These are phyloP conservation scores for Oncorhynchus nerka DNA, from an alignment of 2,113 vertebrate species.

Conservation along the genomic window DNA sequence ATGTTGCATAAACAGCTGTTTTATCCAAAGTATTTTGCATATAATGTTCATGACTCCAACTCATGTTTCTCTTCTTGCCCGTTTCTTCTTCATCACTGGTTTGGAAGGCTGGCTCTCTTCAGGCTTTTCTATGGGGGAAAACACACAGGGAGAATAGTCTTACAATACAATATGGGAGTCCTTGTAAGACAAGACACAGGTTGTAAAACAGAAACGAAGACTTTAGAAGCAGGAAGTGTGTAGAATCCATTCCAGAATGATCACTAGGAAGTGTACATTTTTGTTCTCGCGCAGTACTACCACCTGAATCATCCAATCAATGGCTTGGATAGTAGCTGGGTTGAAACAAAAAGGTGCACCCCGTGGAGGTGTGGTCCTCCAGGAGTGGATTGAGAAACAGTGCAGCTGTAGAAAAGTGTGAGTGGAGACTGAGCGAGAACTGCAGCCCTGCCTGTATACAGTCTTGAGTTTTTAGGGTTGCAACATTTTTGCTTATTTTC, in stretches of 20 bases:
- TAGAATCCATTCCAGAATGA: too few relatives aligned
- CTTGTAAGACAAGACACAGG: neutral
- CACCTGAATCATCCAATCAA: neutral
- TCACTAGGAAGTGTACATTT: too few relatives aligned
- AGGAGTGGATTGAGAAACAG: too few relatives aligned
- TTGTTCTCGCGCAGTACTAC: too few relatives aligned
- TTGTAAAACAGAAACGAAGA: neutral
- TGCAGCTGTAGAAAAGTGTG: too few relatives aligned
- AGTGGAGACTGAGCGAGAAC: neutral
- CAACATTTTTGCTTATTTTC: too few relatives aligned
- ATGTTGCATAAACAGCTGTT: slow-evolving; percentile 90
- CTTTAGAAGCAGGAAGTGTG: too few relatives aligned
- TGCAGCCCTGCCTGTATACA: neutral
- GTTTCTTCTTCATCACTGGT: slow-evolving; percentile 97
- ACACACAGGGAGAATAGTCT: neutral
- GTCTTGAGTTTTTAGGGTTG: neutral
- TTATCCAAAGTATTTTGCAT: slow-evolving; percentile 81
- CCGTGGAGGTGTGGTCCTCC: neutral
- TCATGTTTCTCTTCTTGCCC: slow-evolving; percentile 96
- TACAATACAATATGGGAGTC: neutral
- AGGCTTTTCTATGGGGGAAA: slow-evolving; percentile 78
- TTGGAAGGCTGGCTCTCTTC: slow-evolving; percentile 92
- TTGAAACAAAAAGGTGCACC: neutral
- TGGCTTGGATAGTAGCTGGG: neutral
- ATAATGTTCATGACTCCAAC: slow-evolving; percentile 59